phyloP scores from a whole-genome alignment of 2,113 vertebrate species.

The Amblyopsis rosae region DNA sequence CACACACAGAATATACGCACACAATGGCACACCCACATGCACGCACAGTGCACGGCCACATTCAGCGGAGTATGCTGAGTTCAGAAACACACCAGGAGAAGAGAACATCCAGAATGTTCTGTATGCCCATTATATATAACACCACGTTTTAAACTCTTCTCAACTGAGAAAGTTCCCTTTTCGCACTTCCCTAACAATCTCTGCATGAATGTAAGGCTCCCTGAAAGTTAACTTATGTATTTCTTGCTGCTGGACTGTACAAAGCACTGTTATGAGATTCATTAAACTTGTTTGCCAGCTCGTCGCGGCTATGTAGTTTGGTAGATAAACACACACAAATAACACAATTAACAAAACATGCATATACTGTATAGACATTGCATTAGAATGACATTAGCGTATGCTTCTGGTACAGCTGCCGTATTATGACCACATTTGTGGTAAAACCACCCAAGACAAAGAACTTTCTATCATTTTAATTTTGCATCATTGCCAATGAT shows the following conservation, averaged over 20 bases:
- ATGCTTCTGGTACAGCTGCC: not conserved
- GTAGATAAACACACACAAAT: not conserved
- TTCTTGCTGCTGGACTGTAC: not conserved
- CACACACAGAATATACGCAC: not conserved
- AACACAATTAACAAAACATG: not conserved
- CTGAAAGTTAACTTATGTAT: not conserved
- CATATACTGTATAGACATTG: not conserved
- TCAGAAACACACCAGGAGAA: too few species aligned
- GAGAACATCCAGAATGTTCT: too few species aligned
- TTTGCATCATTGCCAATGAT: too few species aligned
- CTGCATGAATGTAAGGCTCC: not conserved
- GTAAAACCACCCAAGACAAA: not conserved
- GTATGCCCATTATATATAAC: too few species aligned
- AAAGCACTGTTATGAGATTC: not conserved
- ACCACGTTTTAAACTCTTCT: not conserved
- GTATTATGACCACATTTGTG: not conserved
- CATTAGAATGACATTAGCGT: not conserved
- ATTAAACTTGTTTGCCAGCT: not conserved
- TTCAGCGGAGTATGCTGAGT: too few species aligned
- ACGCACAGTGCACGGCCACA: not conserved
- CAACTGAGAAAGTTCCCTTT: not conserved
- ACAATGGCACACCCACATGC: not conserved
- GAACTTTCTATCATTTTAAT: too few species aligned
- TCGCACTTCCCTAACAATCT: not conserved
- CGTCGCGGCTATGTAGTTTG: not conserved